These are phyloP conservation scores for Ptiloglossa arizonensis DNA, from an alignment of 1,140 invertebrate species.

Conservation along the genomic window DNA sequence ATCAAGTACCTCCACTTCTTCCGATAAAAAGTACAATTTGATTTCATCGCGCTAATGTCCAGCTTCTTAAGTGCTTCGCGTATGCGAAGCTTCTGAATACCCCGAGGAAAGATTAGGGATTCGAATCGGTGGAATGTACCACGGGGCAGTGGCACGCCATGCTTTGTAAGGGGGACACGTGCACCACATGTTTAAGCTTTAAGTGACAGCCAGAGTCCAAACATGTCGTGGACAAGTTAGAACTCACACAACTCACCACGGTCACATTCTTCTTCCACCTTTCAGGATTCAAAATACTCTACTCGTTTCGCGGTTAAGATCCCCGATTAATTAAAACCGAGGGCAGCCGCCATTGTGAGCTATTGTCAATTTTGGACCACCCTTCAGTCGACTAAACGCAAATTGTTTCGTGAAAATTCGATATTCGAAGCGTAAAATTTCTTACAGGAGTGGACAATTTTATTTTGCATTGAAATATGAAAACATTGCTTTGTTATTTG, in stretches of 20 bases:
- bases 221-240: slow-evolving; percentile 47
- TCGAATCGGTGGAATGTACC: slow-evolving; percentile 34
- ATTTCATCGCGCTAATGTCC: slow-evolving; percentile 2
- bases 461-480: no score
- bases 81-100: not conserved
- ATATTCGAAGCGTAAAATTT: no score
- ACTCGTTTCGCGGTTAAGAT: no score
- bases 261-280: slow-evolving; percentile 15
- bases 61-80: slow-evolving; percentile 20
- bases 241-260: slow-evolving; percentile 6
- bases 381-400: no score
- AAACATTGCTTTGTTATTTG: no score
- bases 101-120: slow-evolving; percentile 35
- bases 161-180: slow-evolving; percentile 47
- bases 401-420: no score
- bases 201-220: slow-evolving; percentile 51
- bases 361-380: no score
- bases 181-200: slow-evolving; percentile 50
- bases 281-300: not conserved
- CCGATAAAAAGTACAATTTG: not conserved
- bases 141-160: slow-evolving; percentile 24
- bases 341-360: no score
- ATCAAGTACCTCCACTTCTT: not conserved
- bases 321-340: no score
- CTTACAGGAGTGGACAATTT: no score